A percentile compares a stretch with the other conserved stretches of the same genome.
Evolutionary conservation across 2,888 invertebrate species (phyloP).

Genomic region (Nezara viridula): DNA sequence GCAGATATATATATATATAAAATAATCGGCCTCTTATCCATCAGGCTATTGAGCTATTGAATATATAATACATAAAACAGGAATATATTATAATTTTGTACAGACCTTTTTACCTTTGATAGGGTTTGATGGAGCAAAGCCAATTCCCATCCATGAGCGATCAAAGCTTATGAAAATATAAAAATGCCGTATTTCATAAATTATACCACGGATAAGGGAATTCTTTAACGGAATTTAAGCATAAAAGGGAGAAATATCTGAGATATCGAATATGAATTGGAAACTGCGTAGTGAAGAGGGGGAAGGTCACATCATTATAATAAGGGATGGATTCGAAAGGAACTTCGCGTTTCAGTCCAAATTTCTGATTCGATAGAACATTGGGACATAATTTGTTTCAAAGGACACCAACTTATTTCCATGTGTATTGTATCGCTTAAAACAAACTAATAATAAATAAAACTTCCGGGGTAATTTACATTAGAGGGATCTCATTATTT

Average conservation of each 20-base stretch:
- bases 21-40: neutral
- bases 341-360: neutral
- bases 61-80: neutral
- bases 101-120: neutral
- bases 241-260: neutral
- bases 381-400: neutral
- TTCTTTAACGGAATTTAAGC: neutral
- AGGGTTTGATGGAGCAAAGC: neutral
- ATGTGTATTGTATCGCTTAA: no score
- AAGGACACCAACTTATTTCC: no score
- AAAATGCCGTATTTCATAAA: conserved; percentile 35
- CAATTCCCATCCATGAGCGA: neutral
- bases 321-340: neutral
- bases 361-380: neutral
- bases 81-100: neutral
- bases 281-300: neutral
- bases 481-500: no score
- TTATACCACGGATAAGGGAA: neutral
- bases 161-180: conserved; percentile 12
- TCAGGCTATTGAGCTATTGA: neutral
- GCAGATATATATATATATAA: no score
- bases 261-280: neutral
- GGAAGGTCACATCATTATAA: neutral
- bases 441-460: no score
- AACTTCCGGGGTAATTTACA: no score